phyloP scores from a whole-genome alignment of 2,888 invertebrate species.

The Hirtodrosophila histrioides region DNA sequence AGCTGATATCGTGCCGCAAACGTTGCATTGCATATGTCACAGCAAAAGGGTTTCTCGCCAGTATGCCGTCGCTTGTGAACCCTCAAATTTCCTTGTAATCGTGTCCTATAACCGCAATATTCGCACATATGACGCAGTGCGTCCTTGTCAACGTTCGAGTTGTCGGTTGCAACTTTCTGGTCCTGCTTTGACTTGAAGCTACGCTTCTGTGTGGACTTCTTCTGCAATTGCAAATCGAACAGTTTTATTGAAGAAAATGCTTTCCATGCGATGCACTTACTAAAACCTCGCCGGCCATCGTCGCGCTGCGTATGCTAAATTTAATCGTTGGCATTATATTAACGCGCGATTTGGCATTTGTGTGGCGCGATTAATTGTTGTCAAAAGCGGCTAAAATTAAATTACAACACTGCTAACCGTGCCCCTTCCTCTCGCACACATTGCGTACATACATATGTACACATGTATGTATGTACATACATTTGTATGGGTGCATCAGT shows the following conservation, averaged over 20 bases:
- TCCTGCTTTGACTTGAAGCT: background rate
- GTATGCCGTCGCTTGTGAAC: slow-evolving; percentile 68
- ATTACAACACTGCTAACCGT: slow-evolving; percentile 19
- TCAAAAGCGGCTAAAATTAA: slow-evolving; percentile 70
- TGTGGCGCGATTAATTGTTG: slow-evolving; percentile 69
- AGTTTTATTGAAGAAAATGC: background rate
- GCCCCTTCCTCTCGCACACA: background rate
- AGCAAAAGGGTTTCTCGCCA: slow-evolving; percentile 67
- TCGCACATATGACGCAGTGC: slow-evolving; percentile 68
- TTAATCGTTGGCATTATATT: slow-evolving; percentile 71
- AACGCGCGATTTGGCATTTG: slow-evolving; percentile 64
- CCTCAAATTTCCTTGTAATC: slow-evolving; percentile 56
- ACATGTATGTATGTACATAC: too few species aligned
- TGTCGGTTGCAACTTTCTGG: background rate
- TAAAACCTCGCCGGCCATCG: slow-evolving; percentile 41
- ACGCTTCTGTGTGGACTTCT: background rate
- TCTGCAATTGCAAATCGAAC: background rate
- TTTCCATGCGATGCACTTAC: slow-evolving; percentile 24
- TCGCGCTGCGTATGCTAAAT: slow-evolving; percentile 59
- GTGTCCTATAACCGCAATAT: slow-evolving; percentile 68
- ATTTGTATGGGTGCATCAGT: too few species aligned
- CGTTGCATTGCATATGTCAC: slow-evolving; percentile 56
- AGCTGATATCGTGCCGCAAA: slow-evolving; percentile 63
- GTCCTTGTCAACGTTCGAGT: background rate
- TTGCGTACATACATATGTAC: background rate